These are phyloP conservation scores for Episyrphus balteatus DNA, from an alignment of 1,140 invertebrate genomes.

Conservation along the genomic window DNA sequence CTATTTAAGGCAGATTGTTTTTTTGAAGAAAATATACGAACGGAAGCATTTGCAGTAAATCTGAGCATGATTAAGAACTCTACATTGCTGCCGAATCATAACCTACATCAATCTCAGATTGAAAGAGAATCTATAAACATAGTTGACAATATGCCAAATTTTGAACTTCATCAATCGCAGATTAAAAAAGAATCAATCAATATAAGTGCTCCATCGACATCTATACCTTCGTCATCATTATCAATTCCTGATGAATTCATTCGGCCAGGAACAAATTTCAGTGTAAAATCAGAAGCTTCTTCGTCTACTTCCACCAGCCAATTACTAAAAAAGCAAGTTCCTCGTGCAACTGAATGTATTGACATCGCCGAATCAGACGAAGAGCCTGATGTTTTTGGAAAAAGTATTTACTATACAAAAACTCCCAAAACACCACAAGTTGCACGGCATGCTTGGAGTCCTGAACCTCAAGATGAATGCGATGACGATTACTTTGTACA, in stretches of 20 bases:
- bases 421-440: constrained; percentile 23
- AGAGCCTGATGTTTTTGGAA: constrained; percentile 9
- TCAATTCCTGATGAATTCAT: neutral
- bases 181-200: neutral
- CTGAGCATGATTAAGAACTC: constrained; percentile 34
- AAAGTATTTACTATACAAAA: constrained; percentile 26
- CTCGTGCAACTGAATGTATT: neutral
- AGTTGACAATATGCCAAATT: too few relatives aligned
- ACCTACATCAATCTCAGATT: constrained; percentile 1
- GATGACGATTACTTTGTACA: constrained; percentile 4
- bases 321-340: too few relatives aligned
- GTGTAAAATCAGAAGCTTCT: too few relatives aligned
- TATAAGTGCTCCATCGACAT: neutral
- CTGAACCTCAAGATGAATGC: neutral
- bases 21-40: constrained; percentile 29
- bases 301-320: too few relatives aligned
- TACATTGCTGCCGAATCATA: constrained; percentile 16
- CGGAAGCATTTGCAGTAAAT: constrained; percentile 25
- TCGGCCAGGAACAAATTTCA: too few relatives aligned
- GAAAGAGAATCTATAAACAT: constrained; percentile 4
- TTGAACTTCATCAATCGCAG: neutral
- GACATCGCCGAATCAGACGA: neutral
- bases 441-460: constrained; percentile 15
- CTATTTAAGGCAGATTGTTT: constrained; percentile 1
- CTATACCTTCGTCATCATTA: neutral